phyloP scores from a whole-genome alignment of 2,888 invertebrate genomes.

The Globia sparganii region DNA sequence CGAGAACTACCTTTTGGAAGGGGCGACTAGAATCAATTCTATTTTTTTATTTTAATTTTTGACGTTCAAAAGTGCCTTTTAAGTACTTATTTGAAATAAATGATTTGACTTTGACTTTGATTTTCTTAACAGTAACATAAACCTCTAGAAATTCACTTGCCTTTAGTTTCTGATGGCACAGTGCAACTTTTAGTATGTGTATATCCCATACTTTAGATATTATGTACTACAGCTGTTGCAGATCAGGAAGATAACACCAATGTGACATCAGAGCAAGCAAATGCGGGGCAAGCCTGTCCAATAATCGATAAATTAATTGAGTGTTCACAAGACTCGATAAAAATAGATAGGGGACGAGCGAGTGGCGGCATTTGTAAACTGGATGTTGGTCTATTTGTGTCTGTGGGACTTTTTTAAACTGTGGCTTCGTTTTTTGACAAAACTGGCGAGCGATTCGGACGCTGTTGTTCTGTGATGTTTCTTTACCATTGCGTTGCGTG shows the following conservation, averaged over 20 bases:
- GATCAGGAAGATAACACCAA: conserved; percentile 44
- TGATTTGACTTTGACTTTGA: no score
- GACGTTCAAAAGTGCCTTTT: no score
- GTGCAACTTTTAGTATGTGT: background rate
- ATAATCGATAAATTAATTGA: conserved; percentile 70
- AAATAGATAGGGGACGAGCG: conserved; percentile 60
- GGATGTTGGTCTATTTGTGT: conserved; percentile 50
- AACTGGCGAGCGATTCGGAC: conserved; percentile 10
- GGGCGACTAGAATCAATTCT: no score
- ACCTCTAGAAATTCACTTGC: background rate
- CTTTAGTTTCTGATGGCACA: background rate
- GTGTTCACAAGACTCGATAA: conserved; percentile 64
- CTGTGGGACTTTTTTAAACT: conserved; percentile 35
- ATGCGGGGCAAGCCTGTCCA: conserved; percentile 49
- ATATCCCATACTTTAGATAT: background rate
- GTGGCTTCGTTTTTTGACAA: conserved; percentile 36
- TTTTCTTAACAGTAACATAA: background rate
- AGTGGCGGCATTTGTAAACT: conserved; percentile 39
- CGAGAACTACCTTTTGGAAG: no score
- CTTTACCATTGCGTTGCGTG: conserved; percentile 1
- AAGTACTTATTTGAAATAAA: no score
- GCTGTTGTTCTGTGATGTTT: background rate
- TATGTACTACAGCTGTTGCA: conserved; percentile 18
- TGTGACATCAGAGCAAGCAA: conserved; percentile 54
- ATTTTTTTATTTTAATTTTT: no score